Evolutionary conservation across 2,113 vertebrate species (phyloP).

Genomic region (Machaerirhynchus nigripectus): DNA sequence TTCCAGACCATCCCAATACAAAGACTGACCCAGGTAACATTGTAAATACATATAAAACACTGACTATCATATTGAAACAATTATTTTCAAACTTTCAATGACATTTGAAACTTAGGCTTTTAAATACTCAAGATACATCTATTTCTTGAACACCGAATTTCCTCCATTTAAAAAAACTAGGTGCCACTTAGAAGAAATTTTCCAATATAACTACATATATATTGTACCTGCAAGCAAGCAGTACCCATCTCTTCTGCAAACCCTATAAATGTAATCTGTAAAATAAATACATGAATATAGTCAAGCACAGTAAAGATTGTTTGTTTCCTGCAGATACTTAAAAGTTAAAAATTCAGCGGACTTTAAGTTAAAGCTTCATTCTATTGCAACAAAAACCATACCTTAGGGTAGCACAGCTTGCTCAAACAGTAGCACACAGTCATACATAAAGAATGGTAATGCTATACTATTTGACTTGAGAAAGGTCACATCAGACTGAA

Average conservation of each 20-base stretch:
- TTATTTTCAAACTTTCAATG: background rate
- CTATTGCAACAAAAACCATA: background rate
- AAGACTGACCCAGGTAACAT: background rate
- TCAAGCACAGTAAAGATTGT: background rate
- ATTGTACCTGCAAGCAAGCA: constrained; percentile 79
- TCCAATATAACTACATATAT: background rate
- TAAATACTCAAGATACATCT: background rate
- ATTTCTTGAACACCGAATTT: background rate
- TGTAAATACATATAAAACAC: background rate
- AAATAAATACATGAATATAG: constrained; percentile 24
- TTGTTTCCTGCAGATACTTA: background rate
- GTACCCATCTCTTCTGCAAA: constrained; percentile 81
- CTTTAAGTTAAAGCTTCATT: background rate
- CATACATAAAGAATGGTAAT: background rate
- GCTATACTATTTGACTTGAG: background rate
- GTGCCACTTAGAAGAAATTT: background rate
- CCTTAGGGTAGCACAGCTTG: background rate
- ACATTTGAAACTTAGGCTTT: background rate
- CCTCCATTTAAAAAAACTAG: background rate
- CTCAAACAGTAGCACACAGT: background rate
- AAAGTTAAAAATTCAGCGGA: background rate
- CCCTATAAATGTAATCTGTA: constrained; percentile 88
- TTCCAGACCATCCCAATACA: background rate
- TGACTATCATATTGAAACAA: background rate
- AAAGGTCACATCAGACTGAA: background rate